Conservation (phyloP, 2,797 vertebrate species). For the Craterocephalus amniculus region DNA sequence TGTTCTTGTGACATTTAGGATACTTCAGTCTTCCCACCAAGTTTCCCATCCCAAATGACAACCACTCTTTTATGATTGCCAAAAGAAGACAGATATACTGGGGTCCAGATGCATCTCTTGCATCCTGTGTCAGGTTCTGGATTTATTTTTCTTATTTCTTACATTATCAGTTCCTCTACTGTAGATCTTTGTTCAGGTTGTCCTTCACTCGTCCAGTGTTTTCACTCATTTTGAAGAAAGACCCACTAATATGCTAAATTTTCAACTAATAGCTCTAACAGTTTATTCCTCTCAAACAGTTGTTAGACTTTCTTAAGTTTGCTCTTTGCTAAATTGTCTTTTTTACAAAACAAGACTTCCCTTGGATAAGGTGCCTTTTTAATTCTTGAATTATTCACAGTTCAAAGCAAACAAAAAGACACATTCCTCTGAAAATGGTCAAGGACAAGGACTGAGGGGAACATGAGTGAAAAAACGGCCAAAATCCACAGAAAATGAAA, state of each 20-base stretch:
- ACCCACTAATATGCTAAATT: neutral
- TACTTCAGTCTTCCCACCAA: neutral
- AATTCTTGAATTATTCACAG: neutral
- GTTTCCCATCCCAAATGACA: no score
- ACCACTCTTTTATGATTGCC: no score
- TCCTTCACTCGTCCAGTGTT: neutral
- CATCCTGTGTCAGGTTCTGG: neutral
- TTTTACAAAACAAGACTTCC: neutral
- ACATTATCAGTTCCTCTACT: neutral
- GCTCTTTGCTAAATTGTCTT: neutral
- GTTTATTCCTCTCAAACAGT: neutral
- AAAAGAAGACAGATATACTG: neutral
- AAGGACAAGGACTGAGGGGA: neutral
- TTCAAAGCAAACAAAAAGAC: neutral
- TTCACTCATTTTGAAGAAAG: neutral
- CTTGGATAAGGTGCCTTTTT: neutral
- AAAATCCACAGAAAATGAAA: no score
- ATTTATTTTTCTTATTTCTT: no score
- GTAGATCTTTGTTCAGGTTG: neutral
- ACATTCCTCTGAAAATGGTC: neutral
- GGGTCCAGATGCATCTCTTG: neutral
- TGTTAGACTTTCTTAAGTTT: neutral
- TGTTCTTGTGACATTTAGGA: no score
- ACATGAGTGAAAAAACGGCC: neutral
- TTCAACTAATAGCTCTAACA: neutral